phyloP scores from a whole-genome alignment of 1,140 invertebrate genomes.

The Aphelinus certus region DNA sequence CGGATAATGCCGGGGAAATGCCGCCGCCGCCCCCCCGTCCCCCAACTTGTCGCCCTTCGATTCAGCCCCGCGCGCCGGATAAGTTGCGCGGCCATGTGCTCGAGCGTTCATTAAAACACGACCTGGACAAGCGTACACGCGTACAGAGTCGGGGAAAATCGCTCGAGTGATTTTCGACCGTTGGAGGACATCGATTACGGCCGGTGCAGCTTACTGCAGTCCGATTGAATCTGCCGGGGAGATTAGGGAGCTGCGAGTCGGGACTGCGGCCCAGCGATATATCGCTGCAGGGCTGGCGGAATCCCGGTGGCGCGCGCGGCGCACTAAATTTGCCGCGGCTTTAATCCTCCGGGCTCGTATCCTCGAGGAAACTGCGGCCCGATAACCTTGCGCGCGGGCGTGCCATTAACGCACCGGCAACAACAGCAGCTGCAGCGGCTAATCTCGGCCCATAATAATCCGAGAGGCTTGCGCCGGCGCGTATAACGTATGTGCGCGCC shows the following conservation, averaged over 20 bases:
- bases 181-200: no score
- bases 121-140: constrained; percentile 4
- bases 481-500: constrained; percentile 43
- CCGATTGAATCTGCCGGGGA: no score
- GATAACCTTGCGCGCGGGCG: constrained; percentile 2
- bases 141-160: no score
- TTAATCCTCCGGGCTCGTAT: constrained; percentile 17
- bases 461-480: constrained; percentile 38
- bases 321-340: neutral
- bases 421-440: constrained; percentile 41
- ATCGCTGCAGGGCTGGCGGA: no score
- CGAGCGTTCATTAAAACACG: neutral
- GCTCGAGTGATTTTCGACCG: no score
- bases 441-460: constrained; percentile 50
- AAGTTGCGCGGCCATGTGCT: constrained; percentile 11
- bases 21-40: constrained; percentile 22
- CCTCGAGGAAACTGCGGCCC: constrained; percentile 41
- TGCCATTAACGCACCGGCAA: no score
- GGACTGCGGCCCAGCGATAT: no score
- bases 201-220: no score
- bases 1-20: constrained; percentile 57
- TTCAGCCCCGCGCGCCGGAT: neutral
- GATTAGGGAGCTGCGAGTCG: no score
- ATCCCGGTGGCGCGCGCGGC: no score
- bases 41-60: constrained; percentile 1